Base-by-base conservation (phyloP, 2,888 invertebrate species). In the Odontocolon sp. region DNA sequence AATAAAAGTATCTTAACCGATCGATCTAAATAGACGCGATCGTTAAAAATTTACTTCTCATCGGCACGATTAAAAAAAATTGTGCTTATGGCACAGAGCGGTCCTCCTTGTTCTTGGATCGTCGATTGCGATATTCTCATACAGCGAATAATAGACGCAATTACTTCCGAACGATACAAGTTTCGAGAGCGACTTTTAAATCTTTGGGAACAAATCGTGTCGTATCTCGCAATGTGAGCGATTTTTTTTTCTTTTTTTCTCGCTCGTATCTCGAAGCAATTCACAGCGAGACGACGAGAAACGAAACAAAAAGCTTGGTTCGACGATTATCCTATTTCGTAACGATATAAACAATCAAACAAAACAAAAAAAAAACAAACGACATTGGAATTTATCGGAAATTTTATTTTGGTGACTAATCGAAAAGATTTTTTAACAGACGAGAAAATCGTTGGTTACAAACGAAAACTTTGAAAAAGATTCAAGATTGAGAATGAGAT, bases 1-100 rank as follows among this genome's bases (percentile, higher is more conserved):
- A 52, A 78, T 88, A 14, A 89, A 89, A 82, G 75, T 87, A 33
- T 87, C 87, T 81, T 89, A 87, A 87, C 28, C 63, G 45, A 23
- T 3, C 21, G 8, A 14, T 6, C 4, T 33, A 23, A 38, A 11
- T 26, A 33, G 18, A 40, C 2, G 36, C 9, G n/a, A 42, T 40
- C 54, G 38, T 64, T 52, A 38, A 18, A 63, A 1, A 52, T n/a
- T 47, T 26, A 28, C 33, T 40, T 40, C 33, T 61, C 28, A 52
- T 56, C 61, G 36, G 18, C n/a, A 28, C 3, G 1, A 47, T 47
- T 3, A 18, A 8, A 61, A 31, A n/a, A 28, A 4, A 14, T 28
- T 9, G 14, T 54, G 31, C 4, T 16, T 18, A 31, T 33, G n/a
- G n/a, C n/a, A n/a, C n/a, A n/a, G n/a, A n/a, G n/a, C 47, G 6